These are phyloP conservation scores for Galeopsomyia nigrocyanea DNA, from an alignment of 2,888 invertebrate species.

Conservation along the genomic window DNA sequence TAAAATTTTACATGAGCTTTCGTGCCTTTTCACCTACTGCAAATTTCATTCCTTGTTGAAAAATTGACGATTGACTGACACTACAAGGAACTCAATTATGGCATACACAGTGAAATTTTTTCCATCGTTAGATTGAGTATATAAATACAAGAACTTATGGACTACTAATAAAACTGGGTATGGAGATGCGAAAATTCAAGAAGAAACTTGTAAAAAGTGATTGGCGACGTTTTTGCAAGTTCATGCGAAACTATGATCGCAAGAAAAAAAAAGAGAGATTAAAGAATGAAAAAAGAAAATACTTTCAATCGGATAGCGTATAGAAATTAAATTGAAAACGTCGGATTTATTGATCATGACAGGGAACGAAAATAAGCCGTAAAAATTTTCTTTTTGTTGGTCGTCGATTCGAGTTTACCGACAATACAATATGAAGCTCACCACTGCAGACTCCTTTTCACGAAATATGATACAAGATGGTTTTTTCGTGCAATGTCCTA, in stretches of 20 bases:
- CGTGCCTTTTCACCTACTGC: too few species aligned
- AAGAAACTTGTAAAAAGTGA: slow-evolving; percentile 9
- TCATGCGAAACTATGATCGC: slow-evolving; percentile 16
- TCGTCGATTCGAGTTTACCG: slow-evolving; percentile 36
- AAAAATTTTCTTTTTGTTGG: slow-evolving; percentile 29
- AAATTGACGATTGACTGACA: too few species aligned
- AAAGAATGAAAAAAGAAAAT: slow-evolving; percentile 36
- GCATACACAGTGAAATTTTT: too few species aligned
- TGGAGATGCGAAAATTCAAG: neutral
- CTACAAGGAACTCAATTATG: too few species aligned
- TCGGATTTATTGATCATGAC: slow-evolving; percentile 30
- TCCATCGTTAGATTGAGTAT: too few species aligned
- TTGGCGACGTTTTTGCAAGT: slow-evolving; percentile 21
- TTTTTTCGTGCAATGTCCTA: slow-evolving; percentile 18
- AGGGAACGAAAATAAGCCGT: slow-evolving; percentile 26
- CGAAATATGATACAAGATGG: slow-evolving; percentile 8
- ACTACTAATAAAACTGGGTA: too few species aligned
- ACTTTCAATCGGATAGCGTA: neutral
- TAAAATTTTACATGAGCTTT: too few species aligned
- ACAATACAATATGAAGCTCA: slow-evolving; percentile 28
- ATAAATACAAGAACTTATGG: too few species aligned
- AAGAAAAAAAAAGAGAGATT: slow-evolving; percentile 30
- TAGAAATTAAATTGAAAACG: slow-evolving; percentile 10
- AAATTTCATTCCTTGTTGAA: too few species aligned
- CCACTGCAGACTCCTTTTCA: slow-evolving; percentile 8